These are phyloP conservation scores for Hyperopisus bebe DNA, from an alignment of 2,113 vertebrate genomes.

Conservation along the genomic window DNA sequence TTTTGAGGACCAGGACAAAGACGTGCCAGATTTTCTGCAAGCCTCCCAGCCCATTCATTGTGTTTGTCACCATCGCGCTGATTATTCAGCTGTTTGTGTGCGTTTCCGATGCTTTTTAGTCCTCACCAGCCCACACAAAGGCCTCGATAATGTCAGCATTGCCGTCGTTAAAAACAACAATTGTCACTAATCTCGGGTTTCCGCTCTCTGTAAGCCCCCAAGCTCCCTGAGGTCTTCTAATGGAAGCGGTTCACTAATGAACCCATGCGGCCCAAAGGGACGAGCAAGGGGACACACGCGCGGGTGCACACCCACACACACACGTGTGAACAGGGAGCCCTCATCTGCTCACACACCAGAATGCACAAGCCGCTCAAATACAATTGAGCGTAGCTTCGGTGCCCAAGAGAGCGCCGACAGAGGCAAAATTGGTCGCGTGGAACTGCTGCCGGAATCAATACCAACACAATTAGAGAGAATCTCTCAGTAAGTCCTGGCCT, in stretches of 20 bases:
- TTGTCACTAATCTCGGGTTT: not conserved
- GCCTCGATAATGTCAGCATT: not conserved
- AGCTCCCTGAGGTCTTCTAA: not conserved
- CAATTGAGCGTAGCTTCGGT: not conserved
- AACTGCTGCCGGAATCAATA: not conserved
- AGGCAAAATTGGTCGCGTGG: not conserved
- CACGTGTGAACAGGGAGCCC: not conserved
- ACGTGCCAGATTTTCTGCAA: not conserved
- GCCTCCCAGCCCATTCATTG: not conserved
- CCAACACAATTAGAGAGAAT: not conserved
- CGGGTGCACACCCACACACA: not conserved
- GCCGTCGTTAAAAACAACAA: not conserved
- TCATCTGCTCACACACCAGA: not conserved
- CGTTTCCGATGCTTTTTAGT: not conserved
- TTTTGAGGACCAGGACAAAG: not conserved
- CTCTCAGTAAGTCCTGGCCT: not conserved
- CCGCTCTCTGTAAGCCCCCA: not conserved
- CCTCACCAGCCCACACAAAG: not conserved
- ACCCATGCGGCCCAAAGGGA: not conserved
- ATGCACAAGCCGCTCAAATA: not conserved
- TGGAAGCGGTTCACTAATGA: not conserved
- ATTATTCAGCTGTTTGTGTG: not conserved
- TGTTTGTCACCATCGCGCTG: not conserved
- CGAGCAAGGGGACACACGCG: not conserved
- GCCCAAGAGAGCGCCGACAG: not conserved